Evolutionary conservation across 2,797 vertebrate species (phyloP).

Genomic region (Sebastes flavidus): DNA sequence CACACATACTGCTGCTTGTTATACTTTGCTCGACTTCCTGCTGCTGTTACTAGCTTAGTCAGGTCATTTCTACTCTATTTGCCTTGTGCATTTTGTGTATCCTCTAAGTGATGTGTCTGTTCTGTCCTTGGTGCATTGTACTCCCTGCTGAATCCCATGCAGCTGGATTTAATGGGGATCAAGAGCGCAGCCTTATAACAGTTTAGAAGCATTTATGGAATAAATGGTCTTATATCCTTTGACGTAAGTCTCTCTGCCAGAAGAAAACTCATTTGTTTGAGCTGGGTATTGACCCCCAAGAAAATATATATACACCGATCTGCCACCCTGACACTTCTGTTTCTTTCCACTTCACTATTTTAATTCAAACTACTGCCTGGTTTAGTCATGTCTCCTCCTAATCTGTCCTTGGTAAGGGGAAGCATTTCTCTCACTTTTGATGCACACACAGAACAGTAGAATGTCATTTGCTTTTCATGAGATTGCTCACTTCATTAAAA

Average conservation of each 20-base stretch:
- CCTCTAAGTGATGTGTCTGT: slow-evolving; percentile 44
- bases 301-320: slow-evolving; percentile 14
- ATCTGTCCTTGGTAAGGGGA: neutral
- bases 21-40: slow-evolving; percentile 16
- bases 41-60: slow-evolving; percentile 45
- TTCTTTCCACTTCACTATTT: slow-evolving; percentile 7
- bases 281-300: slow-evolving; percentile 5
- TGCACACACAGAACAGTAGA: neutral
- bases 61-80: slow-evolving; percentile 55
- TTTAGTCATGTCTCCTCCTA: slow-evolving; percentile 25
- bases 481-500: slow-evolving; percentile 46
- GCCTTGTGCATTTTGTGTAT: slow-evolving; percentile 49
- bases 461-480: slow-evolving; percentile 50
- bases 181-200: slow-evolving; percentile 46
- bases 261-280: slow-evolving; percentile 25
- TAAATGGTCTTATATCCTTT: slow-evolving; percentile 38
- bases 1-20: slow-evolving; percentile 18
- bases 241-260: slow-evolving; percentile 15
- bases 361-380: slow-evolving; percentile 33
- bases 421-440: slow-evolving; percentile 32
- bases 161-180: slow-evolving; percentile 58
- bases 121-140: slow-evolving; percentile 53
- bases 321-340: neutral
- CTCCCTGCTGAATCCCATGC: slow-evolving; percentile 48
- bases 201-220: slow-evolving; percentile 49